A percentile compares a stretch with the other conserved stretches of the same genome.
Conservation (phyloP, 1,140 invertebrate species). For the Drosophila ogumai region DNA sequence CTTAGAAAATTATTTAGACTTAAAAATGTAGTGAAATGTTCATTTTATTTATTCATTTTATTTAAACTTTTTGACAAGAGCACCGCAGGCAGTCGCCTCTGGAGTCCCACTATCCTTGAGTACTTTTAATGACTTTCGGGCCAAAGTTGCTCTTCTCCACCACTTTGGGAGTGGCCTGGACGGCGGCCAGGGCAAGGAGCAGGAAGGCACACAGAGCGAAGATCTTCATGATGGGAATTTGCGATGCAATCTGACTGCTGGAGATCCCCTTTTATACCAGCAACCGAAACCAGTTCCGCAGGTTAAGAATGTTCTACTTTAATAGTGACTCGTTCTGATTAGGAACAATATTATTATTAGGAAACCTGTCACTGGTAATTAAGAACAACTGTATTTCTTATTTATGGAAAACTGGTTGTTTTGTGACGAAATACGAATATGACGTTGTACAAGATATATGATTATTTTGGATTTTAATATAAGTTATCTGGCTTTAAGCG, state of each 20-base stretch:
- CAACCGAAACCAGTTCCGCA: background rate
- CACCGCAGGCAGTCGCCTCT: background rate
- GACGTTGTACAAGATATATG: no score
- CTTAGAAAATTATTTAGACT: no score
- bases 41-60: background rate
- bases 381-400: background rate
- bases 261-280: slow-evolving; percentile 4
- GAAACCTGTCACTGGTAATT: background rate
- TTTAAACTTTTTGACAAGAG: background rate
- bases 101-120: background rate
- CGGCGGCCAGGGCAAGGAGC: slow-evolving; percentile 4
- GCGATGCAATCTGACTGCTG: background rate
- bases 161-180: slow-evolving; percentile 12
- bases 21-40: no score
- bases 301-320: background rate
- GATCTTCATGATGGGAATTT: slow-evolving; percentile 14
- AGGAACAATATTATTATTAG: background rate
- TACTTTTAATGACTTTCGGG: background rate
- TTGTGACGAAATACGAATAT: background rate
- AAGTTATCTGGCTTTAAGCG: background rate
- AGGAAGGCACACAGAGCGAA: slow-evolving; percentile 17
- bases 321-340: background rate
- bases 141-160: background rate
- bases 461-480: no score
- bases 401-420: background rate